Base-by-base conservation (phyloP, 2,113 vertebrate genomes). In the Dicerorhinus sumatrensis region DNA sequence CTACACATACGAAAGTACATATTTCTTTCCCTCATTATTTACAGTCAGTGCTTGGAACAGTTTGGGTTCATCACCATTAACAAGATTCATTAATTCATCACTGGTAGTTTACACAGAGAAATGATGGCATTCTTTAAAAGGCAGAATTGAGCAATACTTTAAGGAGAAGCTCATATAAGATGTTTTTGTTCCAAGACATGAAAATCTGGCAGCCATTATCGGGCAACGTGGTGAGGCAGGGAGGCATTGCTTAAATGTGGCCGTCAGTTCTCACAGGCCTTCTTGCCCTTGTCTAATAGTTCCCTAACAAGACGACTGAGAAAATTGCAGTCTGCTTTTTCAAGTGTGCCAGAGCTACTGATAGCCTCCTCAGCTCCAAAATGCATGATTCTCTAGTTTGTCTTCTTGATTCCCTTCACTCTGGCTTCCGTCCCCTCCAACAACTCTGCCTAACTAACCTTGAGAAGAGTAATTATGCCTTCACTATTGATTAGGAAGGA, bases 401-500 rank as follows among this genome's bases (percentile, higher is more conserved):
- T 94, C 95, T 97, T 6, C 93, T 96, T 96, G 67, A 92, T 95
- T 97, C 69, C 84, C 11, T 97, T 97, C 69, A 60, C 65, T 98
- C 56, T 93, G 91, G 46, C 65, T 96, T 89, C 83, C 97, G 90
- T 95, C 76, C 94, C 36, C 73, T 98, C 46, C 94, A 85, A 96
- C 85, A 54, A 94, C 70, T 63, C 79, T 98, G 95, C 54, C 83
- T 98, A 98, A 98, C 95, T 98, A 98, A 98, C 97, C 98, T 97
- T 98, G 94, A 98, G 97, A 98, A 98, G 98, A 56, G 4, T 98
- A 98, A 98, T 98, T 98, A 97, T 94, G 89, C 56, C 54, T 94
- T 98, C 84, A 73, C 63, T 98, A 97, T 98, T 97, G 98, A 99
- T 99, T 98, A 97, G 48, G 91, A 96, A 96, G 91, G 84, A 98